These are phyloP conservation scores for Hydractinia echinata DNA, from an alignment of 30 jellyfish, hydroid and myxozoan species.

Conservation along the genomic window DNA sequence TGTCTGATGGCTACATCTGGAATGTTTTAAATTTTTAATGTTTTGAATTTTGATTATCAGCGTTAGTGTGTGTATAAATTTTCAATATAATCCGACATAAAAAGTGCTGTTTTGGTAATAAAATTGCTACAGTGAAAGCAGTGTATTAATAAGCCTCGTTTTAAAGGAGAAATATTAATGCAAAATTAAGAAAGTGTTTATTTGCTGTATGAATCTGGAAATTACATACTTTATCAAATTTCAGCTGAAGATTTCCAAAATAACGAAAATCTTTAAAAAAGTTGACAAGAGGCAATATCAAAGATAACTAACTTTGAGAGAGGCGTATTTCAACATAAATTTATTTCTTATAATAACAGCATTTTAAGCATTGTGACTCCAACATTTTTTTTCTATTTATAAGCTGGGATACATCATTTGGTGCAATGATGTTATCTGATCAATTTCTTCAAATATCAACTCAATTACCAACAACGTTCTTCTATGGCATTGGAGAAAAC, in stretches of 20 bases:
- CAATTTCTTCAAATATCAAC: conserved; percentile 89
- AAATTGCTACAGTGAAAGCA: too few relatives aligned
- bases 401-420: conserved; percentile 82
- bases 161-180: too few relatives aligned
- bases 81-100: too few relatives aligned
- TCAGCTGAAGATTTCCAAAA: not conserved
- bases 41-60: too few relatives aligned
- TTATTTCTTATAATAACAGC: not conserved
- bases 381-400: not conserved
- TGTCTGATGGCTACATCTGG: too few relatives aligned
- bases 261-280: too few relatives aligned
- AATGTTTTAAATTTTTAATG: too few relatives aligned
- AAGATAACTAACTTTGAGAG: too few relatives aligned
- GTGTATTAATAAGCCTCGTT: too few relatives aligned
- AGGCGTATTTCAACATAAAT: not conserved
- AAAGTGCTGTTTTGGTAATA: too few relatives aligned
- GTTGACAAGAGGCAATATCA: not conserved
- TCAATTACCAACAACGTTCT: conserved; percentile 54
- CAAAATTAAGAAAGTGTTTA: too few relatives aligned
- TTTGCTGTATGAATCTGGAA: not conserved
- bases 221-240: not conserved
- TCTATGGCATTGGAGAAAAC: conserved; percentile 94
- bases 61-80: too few relatives aligned
- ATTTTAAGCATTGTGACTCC: not conserved
- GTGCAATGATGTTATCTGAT: conserved; percentile 69